Percentiles rank a stretch among this genome's conserved stretches.
These are phyloP conservation scores for Nansenia antarctica DNA, from an alignment of 2,113 vertebrate species.

Conservation along the genomic window DNA sequence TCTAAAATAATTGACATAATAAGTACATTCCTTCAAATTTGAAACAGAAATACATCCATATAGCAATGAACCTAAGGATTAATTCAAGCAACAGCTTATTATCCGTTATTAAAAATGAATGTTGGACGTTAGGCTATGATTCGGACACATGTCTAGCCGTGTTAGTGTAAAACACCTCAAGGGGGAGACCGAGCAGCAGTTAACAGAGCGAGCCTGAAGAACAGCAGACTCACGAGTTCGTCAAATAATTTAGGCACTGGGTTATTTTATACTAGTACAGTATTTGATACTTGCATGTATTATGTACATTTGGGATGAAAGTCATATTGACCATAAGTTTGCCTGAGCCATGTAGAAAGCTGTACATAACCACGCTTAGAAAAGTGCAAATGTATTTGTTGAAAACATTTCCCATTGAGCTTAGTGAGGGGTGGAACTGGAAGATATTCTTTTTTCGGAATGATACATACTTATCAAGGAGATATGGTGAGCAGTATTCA, in stretches of 20 bases:
- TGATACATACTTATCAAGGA: too few relatives aligned
- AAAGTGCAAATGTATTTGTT: conserved; percentile 51
- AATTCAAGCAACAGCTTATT: conserved; percentile 19
- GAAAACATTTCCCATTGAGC: conserved; percentile 38
- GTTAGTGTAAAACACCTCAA: conserved; percentile 16
- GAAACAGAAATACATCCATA: not conserved
- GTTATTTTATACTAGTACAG: conserved; percentile 49
- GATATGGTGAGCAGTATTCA: not conserved
- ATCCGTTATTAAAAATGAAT: conserved; percentile 8
- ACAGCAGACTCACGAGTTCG: conserved; percentile 5
- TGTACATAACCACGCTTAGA: conserved; percentile 44
- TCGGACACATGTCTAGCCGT: conserved; percentile 9
- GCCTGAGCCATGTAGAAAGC: conserved; percentile 14
- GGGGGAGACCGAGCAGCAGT: conserved; percentile 4
- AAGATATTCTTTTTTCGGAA: not conserved
- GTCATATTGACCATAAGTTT: conserved; percentile 22
- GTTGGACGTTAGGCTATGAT: not conserved
- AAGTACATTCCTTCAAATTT: too few relatives aligned
- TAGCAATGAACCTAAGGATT: conserved; percentile 2
- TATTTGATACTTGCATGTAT: conserved; percentile 34
- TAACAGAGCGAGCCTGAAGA: conserved; percentile 22
- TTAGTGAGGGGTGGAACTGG: not conserved
- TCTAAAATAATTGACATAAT: too few relatives aligned
- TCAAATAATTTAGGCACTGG: conserved; percentile 57
- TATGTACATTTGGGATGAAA: too few relatives aligned